These are phyloP conservation scores for Geothlypis trichas DNA, from an alignment of 2,113 vertebrate genomes.

Conservation along the genomic window DNA sequence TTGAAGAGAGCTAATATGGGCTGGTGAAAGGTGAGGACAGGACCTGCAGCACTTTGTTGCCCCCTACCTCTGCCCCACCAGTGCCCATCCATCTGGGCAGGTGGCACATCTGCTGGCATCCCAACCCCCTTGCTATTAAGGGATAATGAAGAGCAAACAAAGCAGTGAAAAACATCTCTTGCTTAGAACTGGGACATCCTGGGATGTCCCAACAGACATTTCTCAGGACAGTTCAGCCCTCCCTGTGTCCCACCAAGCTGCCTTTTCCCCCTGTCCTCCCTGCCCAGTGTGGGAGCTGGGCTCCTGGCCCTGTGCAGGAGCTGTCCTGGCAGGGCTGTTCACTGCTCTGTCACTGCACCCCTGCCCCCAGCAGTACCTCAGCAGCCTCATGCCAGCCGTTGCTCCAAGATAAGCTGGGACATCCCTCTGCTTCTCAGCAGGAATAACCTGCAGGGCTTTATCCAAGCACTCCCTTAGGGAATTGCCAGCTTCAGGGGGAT, in stretches of 20 bases:
- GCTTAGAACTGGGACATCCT: not conserved
- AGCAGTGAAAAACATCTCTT: not conserved
- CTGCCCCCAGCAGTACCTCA: slow-evolving; percentile 67
- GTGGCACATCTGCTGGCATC: not conserved
- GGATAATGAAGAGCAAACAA: not conserved
- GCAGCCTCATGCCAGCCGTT: slow-evolving; percentile 88
- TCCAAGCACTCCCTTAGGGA: slow-evolving; percentile 76
- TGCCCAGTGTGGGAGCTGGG: not conserved
- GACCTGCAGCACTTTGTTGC: not conserved
- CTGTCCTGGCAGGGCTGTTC: not conserved
- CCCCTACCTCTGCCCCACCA: not conserved
- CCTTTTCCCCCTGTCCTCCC: not conserved
- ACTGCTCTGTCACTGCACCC: not conserved
- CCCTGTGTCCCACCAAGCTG: not conserved
- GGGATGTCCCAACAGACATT: fast-evolving
- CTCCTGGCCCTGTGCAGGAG: fast-evolving
- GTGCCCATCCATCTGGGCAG: not conserved
- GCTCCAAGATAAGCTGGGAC: slow-evolving; percentile 84
- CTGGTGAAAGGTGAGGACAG: not conserved
- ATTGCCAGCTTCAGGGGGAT: slow-evolving; percentile 43
- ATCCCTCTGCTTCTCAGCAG: slow-evolving; percentile 68
- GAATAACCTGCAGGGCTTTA: slow-evolving; percentile 72
- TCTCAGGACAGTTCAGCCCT: not conserved
- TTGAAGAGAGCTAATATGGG: not conserved
- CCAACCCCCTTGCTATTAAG: not conserved